A percentile compares a stretch with the other conserved stretches of the same genome.
Conservation (phyloP, 1,140 invertebrate species). For the Leptonema lineaticorne region DNA sequence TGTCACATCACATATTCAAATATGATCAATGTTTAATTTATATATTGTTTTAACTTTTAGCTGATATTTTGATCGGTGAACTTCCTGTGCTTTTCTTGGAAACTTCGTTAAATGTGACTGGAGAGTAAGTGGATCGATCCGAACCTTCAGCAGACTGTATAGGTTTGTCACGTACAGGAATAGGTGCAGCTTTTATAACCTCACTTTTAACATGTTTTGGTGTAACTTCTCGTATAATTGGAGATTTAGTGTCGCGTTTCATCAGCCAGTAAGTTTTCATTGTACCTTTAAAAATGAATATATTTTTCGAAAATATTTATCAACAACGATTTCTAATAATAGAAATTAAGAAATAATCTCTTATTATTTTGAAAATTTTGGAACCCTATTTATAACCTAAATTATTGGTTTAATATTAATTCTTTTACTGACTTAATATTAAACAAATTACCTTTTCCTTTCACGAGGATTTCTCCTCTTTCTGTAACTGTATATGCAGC, state of each 20-base stretch:
- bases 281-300: slow-evolving; percentile 57
- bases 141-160: slow-evolving; percentile 52
- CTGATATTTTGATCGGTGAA: slow-evolving; percentile 60
- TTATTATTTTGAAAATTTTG: not conserved
- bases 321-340: not conserved
- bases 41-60: slow-evolving; percentile 42
- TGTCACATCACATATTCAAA: not conserved
- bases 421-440: not conserved
- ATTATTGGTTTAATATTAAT: not conserved
- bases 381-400: not conserved
- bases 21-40: not conserved
- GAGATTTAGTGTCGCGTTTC: slow-evolving; percentile 63
- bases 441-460: slow-evolving; percentile 71
- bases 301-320: not conserved
- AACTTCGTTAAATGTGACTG: slow-evolving; percentile 82
- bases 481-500: slow-evolving; percentile 75
- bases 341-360: too few species aligned
- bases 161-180: slow-evolving; percentile 39
- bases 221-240: slow-evolving; percentile 50
- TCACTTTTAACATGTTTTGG: slow-evolving; percentile 47
- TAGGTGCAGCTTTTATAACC: slow-evolving; percentile 17
- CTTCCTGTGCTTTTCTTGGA: slow-evolving; percentile 67
- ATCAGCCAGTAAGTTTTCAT: slow-evolving; percentile 95
- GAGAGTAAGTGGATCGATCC: slow-evolving; percentile 71
- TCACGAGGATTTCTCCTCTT: slow-evolving; percentile 80